phyloP scores from a whole-genome alignment of 2,113 vertebrate species.

The Oncorhynchus tshawytscha region DNA sequence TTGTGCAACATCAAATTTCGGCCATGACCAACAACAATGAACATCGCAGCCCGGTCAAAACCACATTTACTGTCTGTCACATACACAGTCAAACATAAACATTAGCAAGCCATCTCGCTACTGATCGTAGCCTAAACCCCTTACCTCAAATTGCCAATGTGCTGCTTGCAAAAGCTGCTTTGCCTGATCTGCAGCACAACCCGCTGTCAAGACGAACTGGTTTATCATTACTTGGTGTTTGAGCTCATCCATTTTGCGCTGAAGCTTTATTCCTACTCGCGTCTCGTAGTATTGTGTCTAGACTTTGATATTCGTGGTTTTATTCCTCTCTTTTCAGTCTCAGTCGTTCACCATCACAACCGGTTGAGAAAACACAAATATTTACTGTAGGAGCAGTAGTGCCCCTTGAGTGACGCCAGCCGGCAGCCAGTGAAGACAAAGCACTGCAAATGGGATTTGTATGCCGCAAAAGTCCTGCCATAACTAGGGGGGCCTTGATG shows the following conservation, averaged over 20 bases:
- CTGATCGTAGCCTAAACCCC: slow-evolving; percentile 16
- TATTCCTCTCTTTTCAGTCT: slow-evolving; percentile 67
- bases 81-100: slow-evolving; percentile 45
- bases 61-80: background rate
- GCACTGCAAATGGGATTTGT: slow-evolving; percentile 75
- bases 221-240: slow-evolving; percentile 98
- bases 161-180: slow-evolving; percentile 95
- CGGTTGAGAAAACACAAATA: slow-evolving; percentile 94
- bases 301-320: slow-evolving; percentile 58
- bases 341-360: slow-evolving; percentile 92
- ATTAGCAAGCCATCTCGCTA: slow-evolving; percentile 17
- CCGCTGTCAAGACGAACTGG: slow-evolving; percentile 97
- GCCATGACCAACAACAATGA: background rate
- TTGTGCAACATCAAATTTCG: background rate
- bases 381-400: slow-evolving; percentile 89
- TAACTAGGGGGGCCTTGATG: no score
- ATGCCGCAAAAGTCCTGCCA: slow-evolving; percentile 42
- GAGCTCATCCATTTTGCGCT: slow-evolving; percentile 91
- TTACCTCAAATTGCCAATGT: slow-evolving; percentile 97
- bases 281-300: slow-evolving; percentile 65
- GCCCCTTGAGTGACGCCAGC: slow-evolving; percentile 65
- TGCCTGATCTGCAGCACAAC: slow-evolving; percentile 95
- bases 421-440: slow-evolving; percentile 58
- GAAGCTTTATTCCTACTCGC: slow-evolving; percentile 70
- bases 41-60: slow-evolving; percentile 3